Percentiles rank a stretch among this genome's conserved stretches.
Conservation (phyloP, 1,140 invertebrate genomes). For the Aleiodes sp. region DNA sequence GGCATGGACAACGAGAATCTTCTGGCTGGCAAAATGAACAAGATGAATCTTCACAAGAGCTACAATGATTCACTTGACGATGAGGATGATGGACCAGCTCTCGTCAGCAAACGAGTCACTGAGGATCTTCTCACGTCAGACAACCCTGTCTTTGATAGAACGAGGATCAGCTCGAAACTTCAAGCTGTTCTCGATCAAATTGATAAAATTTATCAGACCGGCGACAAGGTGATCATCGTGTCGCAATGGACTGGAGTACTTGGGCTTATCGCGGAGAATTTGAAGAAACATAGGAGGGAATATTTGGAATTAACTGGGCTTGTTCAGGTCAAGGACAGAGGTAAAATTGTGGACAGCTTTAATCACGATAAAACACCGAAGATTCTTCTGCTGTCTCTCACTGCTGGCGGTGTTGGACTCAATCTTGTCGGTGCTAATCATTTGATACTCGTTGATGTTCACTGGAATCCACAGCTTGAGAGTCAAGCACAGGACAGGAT, state of each 20-base stretch:
- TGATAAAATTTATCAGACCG: constrained; percentile 60
- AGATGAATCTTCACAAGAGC: constrained; percentile 54
- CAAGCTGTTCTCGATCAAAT: constrained; percentile 71
- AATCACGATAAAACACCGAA: constrained; percentile 68
- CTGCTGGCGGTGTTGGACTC: constrained; percentile 90
- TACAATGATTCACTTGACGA: constrained; percentile 43
- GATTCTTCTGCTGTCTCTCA: constrained; percentile 84
- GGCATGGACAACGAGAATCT: constrained; percentile 57
- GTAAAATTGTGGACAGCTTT: constrained; percentile 80
- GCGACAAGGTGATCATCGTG: constrained; percentile 85
- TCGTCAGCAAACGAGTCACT: constrained; percentile 52
- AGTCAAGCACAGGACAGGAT: constrained; percentile 91
- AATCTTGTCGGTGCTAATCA: constrained; percentile 92
- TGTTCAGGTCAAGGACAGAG: constrained; percentile 71
- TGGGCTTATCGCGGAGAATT: constrained; percentile 72
- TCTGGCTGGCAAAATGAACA: constrained; percentile 71
- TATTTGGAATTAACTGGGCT: constrained; percentile 73
- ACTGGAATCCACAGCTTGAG: constrained; percentile 96
- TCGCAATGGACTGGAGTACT: constrained; percentile 88
- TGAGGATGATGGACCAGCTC: constrained; percentile 62
- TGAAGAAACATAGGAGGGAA: constrained; percentile 65
- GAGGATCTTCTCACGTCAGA: constrained; percentile 67
- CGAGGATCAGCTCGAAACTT: constrained; percentile 73
- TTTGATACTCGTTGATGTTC: constrained; percentile 87
- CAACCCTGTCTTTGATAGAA: constrained; percentile 76